Conservation (phyloP, 2,797 vertebrate genomes). For the Myotis pilosus region DNA sequence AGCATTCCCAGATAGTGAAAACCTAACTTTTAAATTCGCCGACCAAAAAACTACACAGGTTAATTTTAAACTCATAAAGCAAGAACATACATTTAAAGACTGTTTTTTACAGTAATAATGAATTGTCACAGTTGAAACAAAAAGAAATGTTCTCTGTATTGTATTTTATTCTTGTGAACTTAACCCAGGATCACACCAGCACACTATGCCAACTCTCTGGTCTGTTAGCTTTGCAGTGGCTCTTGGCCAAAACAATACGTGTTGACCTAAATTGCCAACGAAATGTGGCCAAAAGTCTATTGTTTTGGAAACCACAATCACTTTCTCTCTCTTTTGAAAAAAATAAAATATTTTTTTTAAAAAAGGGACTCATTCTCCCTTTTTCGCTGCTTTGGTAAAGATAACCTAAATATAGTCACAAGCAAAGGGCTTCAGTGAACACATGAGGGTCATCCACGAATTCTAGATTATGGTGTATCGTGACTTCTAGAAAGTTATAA, state of each 20-base stretch:
- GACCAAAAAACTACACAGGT: neutral
- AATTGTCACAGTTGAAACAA: neutral
- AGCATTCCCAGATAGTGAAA: neutral
- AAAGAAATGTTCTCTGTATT: neutral
- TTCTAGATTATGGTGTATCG: neutral
- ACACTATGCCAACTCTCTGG: neutral
- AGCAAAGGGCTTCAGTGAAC: neutral
- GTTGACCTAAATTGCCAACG: neutral
- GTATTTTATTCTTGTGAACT: neutral
- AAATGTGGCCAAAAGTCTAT: neutral
- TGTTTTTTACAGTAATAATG: neutral
- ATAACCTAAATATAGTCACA: neutral
- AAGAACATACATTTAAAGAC: neutral
- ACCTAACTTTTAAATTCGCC: neutral
- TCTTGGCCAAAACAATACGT: neutral
- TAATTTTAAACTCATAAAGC: neutral
- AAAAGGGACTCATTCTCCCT: neutral
- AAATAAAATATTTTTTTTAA: neutral
- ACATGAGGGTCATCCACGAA: neutral
- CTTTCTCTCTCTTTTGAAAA: neutral
- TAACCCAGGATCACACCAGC: neutral
- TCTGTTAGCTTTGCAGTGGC: neutral
- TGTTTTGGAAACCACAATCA: neutral
- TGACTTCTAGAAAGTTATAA: neutral
- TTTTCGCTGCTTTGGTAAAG: neutral